These are phyloP conservation scores for Ceyx cyanopectus DNA, from an alignment of 2,113 vertebrate genomes.

Conservation along the genomic window DNA sequence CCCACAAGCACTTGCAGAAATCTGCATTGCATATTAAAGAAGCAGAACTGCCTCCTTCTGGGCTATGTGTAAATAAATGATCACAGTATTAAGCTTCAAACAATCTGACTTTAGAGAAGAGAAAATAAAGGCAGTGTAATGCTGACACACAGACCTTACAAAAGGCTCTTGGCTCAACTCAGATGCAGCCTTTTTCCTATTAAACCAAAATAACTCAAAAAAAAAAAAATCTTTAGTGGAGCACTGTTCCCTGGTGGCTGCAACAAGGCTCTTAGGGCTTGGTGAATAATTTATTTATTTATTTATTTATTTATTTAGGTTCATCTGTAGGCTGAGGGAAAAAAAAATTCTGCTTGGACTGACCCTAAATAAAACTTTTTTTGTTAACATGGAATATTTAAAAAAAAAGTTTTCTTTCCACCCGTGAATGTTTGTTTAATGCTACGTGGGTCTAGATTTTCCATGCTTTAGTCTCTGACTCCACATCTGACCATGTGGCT, in stretches of 20 bases:
- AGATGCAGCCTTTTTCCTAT: constrained; percentile 18
- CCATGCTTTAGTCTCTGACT: not conserved
- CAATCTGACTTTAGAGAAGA: constrained; percentile 22
- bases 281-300: constrained; percentile 50
- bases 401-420: not conserved
- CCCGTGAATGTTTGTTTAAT: not conserved
- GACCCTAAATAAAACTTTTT: not conserved
- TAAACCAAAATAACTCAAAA: constrained; percentile 51
- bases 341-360: constrained; percentile 14
- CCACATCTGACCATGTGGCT: not conserved
- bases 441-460: not conserved
- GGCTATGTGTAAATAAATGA: constrained; percentile 73
- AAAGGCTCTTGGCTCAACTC: constrained; percentile 47
- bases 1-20: not conserved
- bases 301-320: not conserved
- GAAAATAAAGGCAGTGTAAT: not conserved
- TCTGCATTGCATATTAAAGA: constrained; percentile 55
- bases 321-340: not conserved
- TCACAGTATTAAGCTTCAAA: constrained; percentile 70
- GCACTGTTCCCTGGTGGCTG: constrained; percentile 20
- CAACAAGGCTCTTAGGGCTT: constrained; percentile 16
- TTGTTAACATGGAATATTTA: not conserved
- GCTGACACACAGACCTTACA: constrained; percentile 24
- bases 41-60: constrained; percentile 32
- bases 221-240: constrained; percentile 24